These are phyloP conservation scores for Psittacus erithacus DNA, from an alignment of 2,113 vertebrate genomes.

Conservation along the genomic window DNA sequence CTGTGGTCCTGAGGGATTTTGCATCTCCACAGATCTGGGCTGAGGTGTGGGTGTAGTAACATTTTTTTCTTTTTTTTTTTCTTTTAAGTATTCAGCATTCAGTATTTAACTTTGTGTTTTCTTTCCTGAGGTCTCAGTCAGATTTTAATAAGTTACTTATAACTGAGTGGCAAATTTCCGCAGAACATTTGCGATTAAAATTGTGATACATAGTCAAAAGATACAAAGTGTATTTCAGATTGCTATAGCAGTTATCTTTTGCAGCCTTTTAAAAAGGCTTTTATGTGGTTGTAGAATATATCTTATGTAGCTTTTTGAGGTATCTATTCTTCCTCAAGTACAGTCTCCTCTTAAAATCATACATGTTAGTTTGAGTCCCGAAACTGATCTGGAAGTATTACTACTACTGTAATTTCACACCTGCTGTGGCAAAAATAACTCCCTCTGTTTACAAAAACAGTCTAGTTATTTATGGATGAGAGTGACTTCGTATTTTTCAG, in stretches of 20 bases:
- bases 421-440: slow-evolving; percentile 53
- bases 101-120: background rate
- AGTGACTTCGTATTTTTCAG: slow-evolving; percentile 20
- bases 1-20: background rate
- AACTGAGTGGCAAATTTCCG: background rate
- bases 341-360: background rate
- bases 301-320: background rate
- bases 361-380: background rate
- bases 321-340: background rate
- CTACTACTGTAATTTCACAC: slow-evolving; percentile 57
- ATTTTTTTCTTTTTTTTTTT: background rate
- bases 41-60: background rate
- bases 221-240: background rate
- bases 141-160: background rate
- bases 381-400: slow-evolving; percentile 36
- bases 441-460: slow-evolving; percentile 56
- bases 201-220: background rate
- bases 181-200: background rate
- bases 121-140: background rate
- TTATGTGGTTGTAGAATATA: background rate
- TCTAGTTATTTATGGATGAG: slow-evolving; percentile 37
- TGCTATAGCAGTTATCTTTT: background rate
- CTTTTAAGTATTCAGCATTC: background rate
- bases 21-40: background rate
- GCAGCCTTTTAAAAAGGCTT: background rate